Evolutionary conservation across 2,113 vertebrate genomes (phyloP).

Genomic region (Capreolus pygargus): DNA sequence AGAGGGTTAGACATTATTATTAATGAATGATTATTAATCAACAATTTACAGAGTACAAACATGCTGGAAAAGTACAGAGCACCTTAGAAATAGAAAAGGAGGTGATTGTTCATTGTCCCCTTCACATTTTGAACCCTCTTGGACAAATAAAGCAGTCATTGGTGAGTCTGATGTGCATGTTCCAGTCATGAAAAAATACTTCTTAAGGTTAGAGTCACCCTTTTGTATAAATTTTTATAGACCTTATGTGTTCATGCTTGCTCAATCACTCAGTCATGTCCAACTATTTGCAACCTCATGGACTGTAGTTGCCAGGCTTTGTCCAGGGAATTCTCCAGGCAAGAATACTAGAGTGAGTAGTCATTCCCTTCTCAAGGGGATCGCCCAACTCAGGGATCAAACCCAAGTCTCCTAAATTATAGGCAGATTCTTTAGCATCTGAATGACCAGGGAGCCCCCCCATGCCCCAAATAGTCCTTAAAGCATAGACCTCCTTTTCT

Average conservation of each 20-base stretch:
- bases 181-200: background rate
- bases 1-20: background rate
- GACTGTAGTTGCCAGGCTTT: background rate
- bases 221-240: background rate
- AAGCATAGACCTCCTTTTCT: background rate
- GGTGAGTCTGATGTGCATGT: background rate
- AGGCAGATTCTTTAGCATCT: background rate
- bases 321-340: background rate
- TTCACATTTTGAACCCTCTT: background rate
- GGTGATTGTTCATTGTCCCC: background rate
- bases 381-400: rapidly evolving
- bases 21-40: background rate
- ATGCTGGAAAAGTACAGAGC: background rate
- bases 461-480: background rate
- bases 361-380: background rate
- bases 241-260: background rate
- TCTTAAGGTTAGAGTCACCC: background rate
- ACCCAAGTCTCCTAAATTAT: background rate
- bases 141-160: background rate
- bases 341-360: background rate
- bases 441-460: background rate
- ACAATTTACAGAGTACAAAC: background rate
- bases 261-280: background rate
- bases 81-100: background rate
- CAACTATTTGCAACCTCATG: background rate